Conservation (phyloP, 2,113 vertebrate species). For the Megaceryle torquata region DNA sequence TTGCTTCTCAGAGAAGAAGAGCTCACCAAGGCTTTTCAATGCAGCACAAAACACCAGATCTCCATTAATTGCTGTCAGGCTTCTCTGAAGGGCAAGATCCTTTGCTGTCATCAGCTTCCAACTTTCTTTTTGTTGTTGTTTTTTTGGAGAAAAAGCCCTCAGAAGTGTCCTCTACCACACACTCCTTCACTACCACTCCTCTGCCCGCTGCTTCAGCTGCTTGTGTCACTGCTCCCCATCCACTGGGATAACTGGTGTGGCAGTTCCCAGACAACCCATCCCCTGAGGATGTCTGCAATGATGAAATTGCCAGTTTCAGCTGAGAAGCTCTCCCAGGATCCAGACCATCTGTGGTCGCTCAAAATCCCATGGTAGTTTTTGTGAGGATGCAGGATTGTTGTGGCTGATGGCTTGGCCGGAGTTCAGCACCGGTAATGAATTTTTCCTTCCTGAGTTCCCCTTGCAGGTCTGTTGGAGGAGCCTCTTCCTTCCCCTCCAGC, state of each 20-base stretch:
- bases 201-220: neutral
- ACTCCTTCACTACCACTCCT: neutral
- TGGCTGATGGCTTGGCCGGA: neutral
- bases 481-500: neutral
- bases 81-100: neutral
- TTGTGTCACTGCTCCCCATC: neutral
- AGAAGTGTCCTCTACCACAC: neutral
- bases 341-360: constrained; percentile 21
- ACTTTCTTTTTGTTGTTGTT: neutral
- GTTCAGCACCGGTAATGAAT: constrained; percentile 36
- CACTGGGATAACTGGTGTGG: neutral
- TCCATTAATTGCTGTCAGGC: neutral
- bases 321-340: neutral
- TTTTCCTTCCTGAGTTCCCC: constrained; percentile 25
- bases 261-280: neutral
- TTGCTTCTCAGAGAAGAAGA: neutral
- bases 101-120: neutral
- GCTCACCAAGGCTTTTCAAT: neutral
- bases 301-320: neutral
- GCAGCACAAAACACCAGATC: neutral
- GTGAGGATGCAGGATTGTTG: neutral
- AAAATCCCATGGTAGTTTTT: neutral
- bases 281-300: accelerated
- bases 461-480: neutral
- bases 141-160: neutral